A percentile compares a stretch with the other conserved stretches of the same genome.
phyloP scores from a whole-genome alignment of 1,140 invertebrate genomes.

The Drosophila sp. region DNA sequence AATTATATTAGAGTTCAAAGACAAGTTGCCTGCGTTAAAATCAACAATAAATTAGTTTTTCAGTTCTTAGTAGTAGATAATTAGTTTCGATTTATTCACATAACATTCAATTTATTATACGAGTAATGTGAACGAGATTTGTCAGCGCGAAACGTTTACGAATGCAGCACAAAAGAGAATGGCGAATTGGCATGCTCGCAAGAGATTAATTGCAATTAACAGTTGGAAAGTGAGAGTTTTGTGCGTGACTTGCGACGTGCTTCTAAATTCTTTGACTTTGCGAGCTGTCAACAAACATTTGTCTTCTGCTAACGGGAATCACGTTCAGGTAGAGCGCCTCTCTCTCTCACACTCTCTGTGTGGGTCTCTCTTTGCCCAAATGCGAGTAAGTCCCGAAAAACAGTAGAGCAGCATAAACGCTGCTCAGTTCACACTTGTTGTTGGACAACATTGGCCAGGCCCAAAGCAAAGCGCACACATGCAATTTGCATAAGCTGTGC shows the following conservation, averaged over 20 bases:
- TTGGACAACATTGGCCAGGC: background rate
- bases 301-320: conserved; percentile 5
- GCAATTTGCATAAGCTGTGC: conserved; percentile 31
- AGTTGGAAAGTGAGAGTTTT: background rate
- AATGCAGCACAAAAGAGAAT: background rate
- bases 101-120: too few species aligned
- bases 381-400: background rate
- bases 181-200: background rate
- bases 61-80: background rate
- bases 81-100: too few species aligned
- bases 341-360: background rate
- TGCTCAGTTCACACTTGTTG: conserved; percentile 6
- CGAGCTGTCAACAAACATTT: background rate
- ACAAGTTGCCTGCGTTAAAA: too few species aligned
- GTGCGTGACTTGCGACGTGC: background rate
- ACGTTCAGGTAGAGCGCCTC: background rate
- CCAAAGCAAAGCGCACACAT: conserved; percentile 3
- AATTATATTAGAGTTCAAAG: too few species aligned
- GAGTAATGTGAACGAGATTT: too few species aligned
- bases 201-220: background rate
- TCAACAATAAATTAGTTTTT: too few species aligned
- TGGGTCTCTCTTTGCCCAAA: background rate
- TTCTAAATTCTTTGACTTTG: background rate
- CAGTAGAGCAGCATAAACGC: background rate
- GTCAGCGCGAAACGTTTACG: background rate